These are phyloP conservation scores for Peromyscus eremicus DNA, from an alignment of 2,797 vertebrate genomes.

Conservation along the genomic window DNA sequence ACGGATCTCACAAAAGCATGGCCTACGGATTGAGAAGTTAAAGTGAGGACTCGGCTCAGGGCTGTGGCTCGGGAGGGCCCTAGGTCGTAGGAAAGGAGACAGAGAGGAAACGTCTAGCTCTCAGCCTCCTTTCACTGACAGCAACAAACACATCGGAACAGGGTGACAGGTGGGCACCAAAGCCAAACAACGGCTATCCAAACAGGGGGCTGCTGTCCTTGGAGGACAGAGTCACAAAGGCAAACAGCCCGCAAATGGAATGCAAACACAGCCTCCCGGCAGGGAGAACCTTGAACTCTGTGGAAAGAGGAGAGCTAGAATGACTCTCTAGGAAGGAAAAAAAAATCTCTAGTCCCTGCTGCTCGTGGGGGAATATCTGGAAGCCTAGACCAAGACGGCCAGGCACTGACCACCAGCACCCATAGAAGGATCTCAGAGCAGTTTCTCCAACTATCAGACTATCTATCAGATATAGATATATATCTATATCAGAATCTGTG, in stretches of 20 bases:
- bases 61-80: background rate
- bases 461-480: too few relatives aligned
- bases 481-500: too few relatives aligned
- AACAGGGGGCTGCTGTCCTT: background rate
- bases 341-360: background rate
- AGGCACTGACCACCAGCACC: background rate
- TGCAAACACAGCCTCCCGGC: background rate
- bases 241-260: background rate
- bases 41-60: slow-evolving; percentile 22
- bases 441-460: background rate
- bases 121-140: slow-evolving; percentile 31
- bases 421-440: background rate
- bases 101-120: slow-evolving; percentile 7
- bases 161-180: slow-evolving; percentile 42
- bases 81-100: background rate
- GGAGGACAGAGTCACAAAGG: background rate
- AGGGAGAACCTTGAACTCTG: slow-evolving; percentile 40
- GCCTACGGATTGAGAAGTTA: background rate
- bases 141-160: background rate
- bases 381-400: background rate
- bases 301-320: slow-evolving; percentile 34
- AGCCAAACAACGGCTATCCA: background rate
- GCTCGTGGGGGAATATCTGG: background rate
- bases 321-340: background rate
- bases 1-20: slow-evolving; percentile 15